phyloP scores from a whole-genome alignment of 2,113 vertebrate genomes.

The Notechis scutatus region DNA sequence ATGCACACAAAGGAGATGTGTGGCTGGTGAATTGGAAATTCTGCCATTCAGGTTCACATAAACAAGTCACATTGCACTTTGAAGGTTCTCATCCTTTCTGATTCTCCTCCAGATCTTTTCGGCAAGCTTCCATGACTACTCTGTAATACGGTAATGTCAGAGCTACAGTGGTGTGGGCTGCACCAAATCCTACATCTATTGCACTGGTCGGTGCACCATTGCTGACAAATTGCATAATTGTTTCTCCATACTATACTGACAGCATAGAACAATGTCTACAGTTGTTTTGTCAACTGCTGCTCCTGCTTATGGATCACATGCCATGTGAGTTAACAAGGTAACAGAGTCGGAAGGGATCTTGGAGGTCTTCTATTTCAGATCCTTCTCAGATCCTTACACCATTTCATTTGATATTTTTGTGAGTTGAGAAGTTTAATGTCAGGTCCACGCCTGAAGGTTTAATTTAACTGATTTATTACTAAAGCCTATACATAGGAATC shows the following conservation, averaged over 20 bases:
- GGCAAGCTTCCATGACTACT: neutral
- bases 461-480: neutral
- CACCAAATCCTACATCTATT: neutral
- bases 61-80: neutral
- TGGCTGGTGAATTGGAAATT: neutral
- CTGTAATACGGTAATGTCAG: neutral
- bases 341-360: neutral
- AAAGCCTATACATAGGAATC: neutral
- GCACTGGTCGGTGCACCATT: neutral
- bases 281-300: neutral
- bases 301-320: neutral
- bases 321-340: neutral
- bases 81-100: neutral
- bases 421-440: neutral
- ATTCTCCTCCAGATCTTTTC: neutral
- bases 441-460: neutral
- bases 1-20: neutral
- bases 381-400: neutral
- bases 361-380: neutral
- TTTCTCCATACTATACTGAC: neutral
- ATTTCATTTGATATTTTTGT: neutral
- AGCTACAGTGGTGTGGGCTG: neutral
- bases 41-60: neutral
- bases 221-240: neutral
- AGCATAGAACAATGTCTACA: neutral